phyloP scores from a whole-genome alignment of 2,888 invertebrate genomes.

The Epinotia demarniana region DNA sequence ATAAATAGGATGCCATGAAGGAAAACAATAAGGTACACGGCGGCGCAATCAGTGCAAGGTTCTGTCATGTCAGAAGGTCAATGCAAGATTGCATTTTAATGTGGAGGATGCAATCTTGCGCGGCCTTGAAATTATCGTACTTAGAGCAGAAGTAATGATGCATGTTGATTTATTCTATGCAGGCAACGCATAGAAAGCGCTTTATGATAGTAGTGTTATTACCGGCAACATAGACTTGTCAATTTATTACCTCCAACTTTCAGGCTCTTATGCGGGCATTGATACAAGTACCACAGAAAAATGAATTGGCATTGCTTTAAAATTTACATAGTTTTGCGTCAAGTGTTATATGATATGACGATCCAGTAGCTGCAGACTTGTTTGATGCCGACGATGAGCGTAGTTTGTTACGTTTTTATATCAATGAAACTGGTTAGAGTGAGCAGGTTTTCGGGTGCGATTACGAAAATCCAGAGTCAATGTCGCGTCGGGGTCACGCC shows the following conservation, averaged over 20 bases:
- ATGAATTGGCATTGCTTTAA: slow-evolving; percentile 11
- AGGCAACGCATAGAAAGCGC: slow-evolving; percentile 14
- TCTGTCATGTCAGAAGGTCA: slow-evolving; percentile 41
- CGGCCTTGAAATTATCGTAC: slow-evolving; percentile 34
- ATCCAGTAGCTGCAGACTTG: not conserved
- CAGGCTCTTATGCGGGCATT: not conserved
- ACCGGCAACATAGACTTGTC: not conserved
- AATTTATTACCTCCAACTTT: not conserved
- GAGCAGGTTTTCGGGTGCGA: slow-evolving; percentile 39
- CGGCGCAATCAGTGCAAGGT: slow-evolving; percentile 29
- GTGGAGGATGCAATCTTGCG: slow-evolving; percentile 33
- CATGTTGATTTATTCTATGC: slow-evolving; percentile 25
- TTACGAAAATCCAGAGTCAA: slow-evolving; percentile 45
- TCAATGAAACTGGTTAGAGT: slow-evolving; percentile 36
- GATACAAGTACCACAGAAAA: not conserved
- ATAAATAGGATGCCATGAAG: not conserved
- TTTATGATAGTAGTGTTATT: not conserved
- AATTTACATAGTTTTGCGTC: slow-evolving; percentile 6
- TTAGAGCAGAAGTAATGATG: slow-evolving; percentile 27
- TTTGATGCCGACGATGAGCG: slow-evolving; percentile 18
- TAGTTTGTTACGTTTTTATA: slow-evolving; percentile 27
- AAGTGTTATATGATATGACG: not conserved
- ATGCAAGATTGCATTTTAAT: slow-evolving; percentile 36
- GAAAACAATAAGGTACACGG: slow-evolving; percentile 8
- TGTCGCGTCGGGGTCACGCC: slow-evolving; percentile 42